Percentiles rank a stretch among this genome's conserved stretches.
These are phyloP conservation scores for Willowsia nigromaculata DNA, from an alignment of 2,888 invertebrate genomes.

Conservation along the genomic window DNA sequence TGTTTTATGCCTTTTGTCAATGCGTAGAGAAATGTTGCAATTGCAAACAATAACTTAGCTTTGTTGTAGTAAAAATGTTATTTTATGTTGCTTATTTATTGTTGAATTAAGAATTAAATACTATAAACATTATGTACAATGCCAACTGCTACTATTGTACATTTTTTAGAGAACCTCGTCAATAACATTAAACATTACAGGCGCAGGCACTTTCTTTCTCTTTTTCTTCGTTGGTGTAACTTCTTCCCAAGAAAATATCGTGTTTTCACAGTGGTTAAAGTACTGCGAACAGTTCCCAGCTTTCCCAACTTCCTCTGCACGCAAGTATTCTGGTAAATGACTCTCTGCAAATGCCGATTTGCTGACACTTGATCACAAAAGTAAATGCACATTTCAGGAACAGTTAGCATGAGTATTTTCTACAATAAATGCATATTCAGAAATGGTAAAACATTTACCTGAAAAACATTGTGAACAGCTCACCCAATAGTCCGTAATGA, in stretches of 20 bases:
- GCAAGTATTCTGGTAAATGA: conserved; percentile 61
- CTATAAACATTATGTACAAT: too few species aligned
- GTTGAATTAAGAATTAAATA: background rate
- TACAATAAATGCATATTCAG: background rate
- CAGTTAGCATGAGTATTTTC: background rate
- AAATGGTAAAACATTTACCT: conserved; percentile 55
- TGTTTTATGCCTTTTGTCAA: background rate
- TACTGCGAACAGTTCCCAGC: conserved; percentile 63
- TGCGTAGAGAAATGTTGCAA: background rate
- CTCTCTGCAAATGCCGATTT: conserved; percentile 70
- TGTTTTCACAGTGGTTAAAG: conserved; percentile 16
- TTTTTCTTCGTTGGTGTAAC: background rate
- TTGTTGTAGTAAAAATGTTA: too few species aligned
- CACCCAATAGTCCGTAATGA: conserved; percentile 67
- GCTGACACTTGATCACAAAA: conserved; percentile 61
- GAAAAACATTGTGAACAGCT: conserved; percentile 70
- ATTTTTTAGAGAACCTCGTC: background rate
- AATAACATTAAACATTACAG: conserved; percentile 1
- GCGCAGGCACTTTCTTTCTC: background rate
- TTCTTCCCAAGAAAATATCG: conserved; percentile 66
- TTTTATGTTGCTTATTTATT: too few species aligned
- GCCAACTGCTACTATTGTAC: background rate
- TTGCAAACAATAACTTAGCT: too few species aligned
- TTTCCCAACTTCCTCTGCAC: conserved; percentile 65
- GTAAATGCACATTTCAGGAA: background rate